Percentiles rank a stretch among this genome's conserved stretches.
phyloP scores from a whole-genome alignment of 1,140 invertebrate species.

The Drosophila simulans region DNA sequence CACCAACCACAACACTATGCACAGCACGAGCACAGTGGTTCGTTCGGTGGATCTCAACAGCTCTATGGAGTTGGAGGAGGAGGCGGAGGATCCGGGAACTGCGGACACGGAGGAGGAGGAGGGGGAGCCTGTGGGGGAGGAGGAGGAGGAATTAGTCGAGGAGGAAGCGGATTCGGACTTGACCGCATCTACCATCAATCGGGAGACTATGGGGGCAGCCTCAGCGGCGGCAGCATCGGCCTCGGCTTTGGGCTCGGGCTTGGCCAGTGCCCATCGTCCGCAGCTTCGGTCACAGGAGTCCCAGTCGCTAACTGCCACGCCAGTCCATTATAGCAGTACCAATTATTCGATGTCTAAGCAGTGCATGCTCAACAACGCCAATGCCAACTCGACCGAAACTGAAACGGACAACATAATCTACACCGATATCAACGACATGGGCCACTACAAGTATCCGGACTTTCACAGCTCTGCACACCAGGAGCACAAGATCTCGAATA shows the following conservation, averaged over 20 bases:
- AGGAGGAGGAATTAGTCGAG: conserved; percentile 81
- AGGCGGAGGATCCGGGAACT: conserved; percentile 59
- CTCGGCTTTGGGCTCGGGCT: conserved; percentile 57
- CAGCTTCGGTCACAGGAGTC: conserved; percentile 83
- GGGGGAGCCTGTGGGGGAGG: conserved; percentile 77
- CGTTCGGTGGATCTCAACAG: conserved; percentile 84
- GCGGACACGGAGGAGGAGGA: conserved; percentile 77
- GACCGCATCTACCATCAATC: conserved; percentile 84
- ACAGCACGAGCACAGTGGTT: conserved; percentile 69
- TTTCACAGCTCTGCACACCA: conserved; percentile 61
- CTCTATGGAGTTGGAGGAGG: conserved; percentile 84
- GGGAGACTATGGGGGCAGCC: conserved; percentile 83
- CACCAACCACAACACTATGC: conserved; percentile 75
- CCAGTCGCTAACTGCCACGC: conserved; percentile 84
- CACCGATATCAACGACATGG: conserved; percentile 83
- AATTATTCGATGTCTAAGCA: conserved; percentile 85
- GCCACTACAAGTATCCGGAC: conserved; percentile 78
- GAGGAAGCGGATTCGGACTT: conserved; percentile 85
- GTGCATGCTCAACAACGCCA: conserved; percentile 83
- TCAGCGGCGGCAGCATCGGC: conserved; percentile 66
- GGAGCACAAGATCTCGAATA: conserved; percentile 81
- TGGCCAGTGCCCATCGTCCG: conserved; percentile 78
- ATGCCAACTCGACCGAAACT: conserved; percentile 82
- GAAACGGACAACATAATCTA: conserved; percentile 84
- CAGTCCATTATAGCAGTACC: conserved; percentile 85